Base-by-base conservation (phyloP, 2,113 vertebrate genomes). In the Engystomops pustulosus region DNA sequence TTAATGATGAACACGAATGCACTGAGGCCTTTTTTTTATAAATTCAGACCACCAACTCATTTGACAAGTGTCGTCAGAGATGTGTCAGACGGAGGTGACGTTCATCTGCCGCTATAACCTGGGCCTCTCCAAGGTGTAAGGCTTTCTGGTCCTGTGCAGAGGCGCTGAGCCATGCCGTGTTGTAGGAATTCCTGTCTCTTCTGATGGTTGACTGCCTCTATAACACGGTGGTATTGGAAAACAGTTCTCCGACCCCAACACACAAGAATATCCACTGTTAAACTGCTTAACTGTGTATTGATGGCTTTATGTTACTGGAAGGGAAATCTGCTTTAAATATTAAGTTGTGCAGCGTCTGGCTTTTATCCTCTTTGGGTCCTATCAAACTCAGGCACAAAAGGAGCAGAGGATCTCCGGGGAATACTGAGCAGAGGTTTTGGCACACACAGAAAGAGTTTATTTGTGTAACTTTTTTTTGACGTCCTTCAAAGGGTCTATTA, bases 321-420 rank as follows among this genome's bases (percentile, higher is more conserved):
- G 83, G 74, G 83, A 85, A 85, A 85, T 85, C 83, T 85, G 83
- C 83, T 85, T 79, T 85, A 85, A 55, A 85, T 85, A 85, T 85
- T 79, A 79, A 58, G 83, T 85, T 79, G 62, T 85, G 65, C 67
- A 69, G 47, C 62, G 83, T 85, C 83, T 85, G 83, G 83, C 60
- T 85, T 85, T 77, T 85, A 70, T 79, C 83, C 83, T 44, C 62
- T n/a, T 68, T 70, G 83, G 62, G 83, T 85, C 83, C 75, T 85
- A 85, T 85, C 83, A 85, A 79, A 70, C 74, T 23, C 32, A 27
- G 27, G 49, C 83, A 85, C 83, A 79, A 85, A 85, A 78, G 83
- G 83, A 47, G 49, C 62, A 23, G 32, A 1, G 65, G 34, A 58
- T 41, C 83, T 70, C 83, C 18, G 9, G 83, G 74, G 83, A 53